Evolutionary conservation across 2,797 vertebrate species (phyloP), one percentile per base, ranked within the genome.

Genomic region (Neostethus bicornis): DNA sequence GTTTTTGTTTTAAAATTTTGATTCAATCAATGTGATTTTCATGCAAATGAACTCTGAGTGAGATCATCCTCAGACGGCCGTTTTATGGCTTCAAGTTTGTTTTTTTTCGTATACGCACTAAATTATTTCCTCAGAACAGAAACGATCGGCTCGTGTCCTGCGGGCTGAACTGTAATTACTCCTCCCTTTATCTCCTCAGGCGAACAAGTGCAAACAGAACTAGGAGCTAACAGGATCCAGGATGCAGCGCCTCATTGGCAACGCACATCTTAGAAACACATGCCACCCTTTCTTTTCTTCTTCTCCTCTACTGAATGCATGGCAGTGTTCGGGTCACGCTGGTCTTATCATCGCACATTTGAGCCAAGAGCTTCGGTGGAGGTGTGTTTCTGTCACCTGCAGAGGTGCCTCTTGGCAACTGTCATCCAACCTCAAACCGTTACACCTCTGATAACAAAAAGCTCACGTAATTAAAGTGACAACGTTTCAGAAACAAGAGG

Each of bases 221-320:
- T 68, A 88, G 81, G 85, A 68, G 74, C 79, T 77, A 91, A 87
- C 92, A 92, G 91, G 91, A 93, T 93, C 81, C 85, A 92, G 91
- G 91, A 93, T 92, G 88, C 88, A 64, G 68, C 16, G 76, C 75
- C 65, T 79, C 86, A 88, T 92, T 92, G 90, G 87, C 87, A 92
- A 91, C 61, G 34, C 29, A 85, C 84, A 81, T 87, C 88, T 90
- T 88, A 24, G 73, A 84, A 79, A 67, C 72, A 75, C 2, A 12
- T 71, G 69, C 61, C 81, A 72, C 73, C 75, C 66, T 52, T 45
- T 21, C 21, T 37, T 51, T 21, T 8, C 38, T 32, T 16, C 24
- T 51, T 34, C 45, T 16, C 20, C 14, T 52, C 23, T 54, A 20
- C 29, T 13, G 1, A 4, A 31, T 13, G 29, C 29, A 13, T 31